Evolutionary conservation across 2,888 invertebrate genomes (phyloP).

Genomic region (Holacanthella duospinosa): DNA sequence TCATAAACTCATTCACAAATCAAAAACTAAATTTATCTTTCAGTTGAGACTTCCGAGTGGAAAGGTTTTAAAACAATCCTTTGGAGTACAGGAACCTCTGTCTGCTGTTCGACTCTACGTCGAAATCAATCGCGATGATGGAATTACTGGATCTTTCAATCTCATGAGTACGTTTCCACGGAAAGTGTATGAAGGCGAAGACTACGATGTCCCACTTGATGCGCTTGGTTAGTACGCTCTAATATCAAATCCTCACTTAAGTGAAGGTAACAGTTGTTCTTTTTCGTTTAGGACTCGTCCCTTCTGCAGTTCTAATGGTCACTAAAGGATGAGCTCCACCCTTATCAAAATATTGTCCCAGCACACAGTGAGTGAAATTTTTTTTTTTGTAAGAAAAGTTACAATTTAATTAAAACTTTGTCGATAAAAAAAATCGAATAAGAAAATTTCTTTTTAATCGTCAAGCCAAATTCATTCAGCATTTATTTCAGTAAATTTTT

Average conservation of each 20-base stretch:
- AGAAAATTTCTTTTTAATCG: too few species aligned
- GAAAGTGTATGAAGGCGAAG: conserved; percentile 72
- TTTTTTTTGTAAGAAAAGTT: too few species aligned
- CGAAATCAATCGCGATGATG: conserved; percentile 68
- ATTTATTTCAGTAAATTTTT: too few species aligned
- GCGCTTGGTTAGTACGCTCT: conserved; percentile 56
- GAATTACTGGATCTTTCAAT: conserved; percentile 54
- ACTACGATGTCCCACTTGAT: conserved; percentile 77
- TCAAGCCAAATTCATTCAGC: too few species aligned
- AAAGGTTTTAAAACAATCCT: conserved; percentile 58
- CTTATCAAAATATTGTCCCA: too few species aligned
- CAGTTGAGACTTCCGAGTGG: conserved; percentile 69
- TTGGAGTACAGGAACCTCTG: conserved; percentile 75
- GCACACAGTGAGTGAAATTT: too few species aligned
- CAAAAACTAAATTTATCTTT: conserved; percentile 15
- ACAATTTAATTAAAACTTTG: too few species aligned
- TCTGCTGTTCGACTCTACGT: conserved; percentile 82
- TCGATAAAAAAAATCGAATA: too few species aligned
- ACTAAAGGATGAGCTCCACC: too few species aligned
- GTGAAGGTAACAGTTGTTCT: not conserved
- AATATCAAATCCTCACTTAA: not conserved
- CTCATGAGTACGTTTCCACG: conserved; percentile 76
- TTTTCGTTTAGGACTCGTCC: conserved; percentile 60
- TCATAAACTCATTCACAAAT: not conserved
- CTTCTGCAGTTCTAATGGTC: conserved; percentile 71